A percentile compares a stretch with the other conserved stretches of the same genome.
These are phyloP conservation scores for Megaceryle maxima DNA, from an alignment of 2,113 vertebrate species.

Conservation along the genomic window DNA sequence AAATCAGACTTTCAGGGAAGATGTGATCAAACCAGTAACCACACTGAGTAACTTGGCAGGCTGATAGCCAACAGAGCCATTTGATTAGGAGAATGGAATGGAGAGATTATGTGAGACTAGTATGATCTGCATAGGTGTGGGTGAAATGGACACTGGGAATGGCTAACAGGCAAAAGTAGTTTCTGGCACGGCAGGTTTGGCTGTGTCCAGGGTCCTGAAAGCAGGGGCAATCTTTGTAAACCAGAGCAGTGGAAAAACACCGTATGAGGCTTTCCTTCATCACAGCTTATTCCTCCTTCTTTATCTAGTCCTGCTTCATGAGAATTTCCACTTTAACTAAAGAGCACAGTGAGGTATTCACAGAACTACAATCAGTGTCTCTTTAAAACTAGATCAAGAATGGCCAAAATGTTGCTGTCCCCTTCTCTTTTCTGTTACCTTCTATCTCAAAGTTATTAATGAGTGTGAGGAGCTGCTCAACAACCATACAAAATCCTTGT, in stretches of 20 bases:
- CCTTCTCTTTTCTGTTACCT: neutral
- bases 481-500: rapidly evolving
- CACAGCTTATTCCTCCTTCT: neutral
- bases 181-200: neutral
- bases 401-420: neutral
- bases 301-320: neutral
- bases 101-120: neutral
- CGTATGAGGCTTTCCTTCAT: neutral
- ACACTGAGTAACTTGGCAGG: rapidly evolving
- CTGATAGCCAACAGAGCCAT: neutral
- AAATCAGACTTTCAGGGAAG: neutral
- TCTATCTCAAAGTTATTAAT: neutral
- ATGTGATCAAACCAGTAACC: neutral
- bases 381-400: neutral
- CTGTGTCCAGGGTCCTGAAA: neutral
- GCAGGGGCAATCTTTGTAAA: neutral
- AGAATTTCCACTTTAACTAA: neutral
- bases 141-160: neutral
- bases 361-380: neutral
- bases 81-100: neutral
- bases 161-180: neutral
- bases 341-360: neutral
- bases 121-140: neutral
- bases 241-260: neutral
- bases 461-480: neutral